A percentile compares a stretch with the other conserved stretches of the same genome.
phyloP scores from a whole-genome alignment of 2,888 invertebrate genomes.

The Pristionchus maxplancki region DNA sequence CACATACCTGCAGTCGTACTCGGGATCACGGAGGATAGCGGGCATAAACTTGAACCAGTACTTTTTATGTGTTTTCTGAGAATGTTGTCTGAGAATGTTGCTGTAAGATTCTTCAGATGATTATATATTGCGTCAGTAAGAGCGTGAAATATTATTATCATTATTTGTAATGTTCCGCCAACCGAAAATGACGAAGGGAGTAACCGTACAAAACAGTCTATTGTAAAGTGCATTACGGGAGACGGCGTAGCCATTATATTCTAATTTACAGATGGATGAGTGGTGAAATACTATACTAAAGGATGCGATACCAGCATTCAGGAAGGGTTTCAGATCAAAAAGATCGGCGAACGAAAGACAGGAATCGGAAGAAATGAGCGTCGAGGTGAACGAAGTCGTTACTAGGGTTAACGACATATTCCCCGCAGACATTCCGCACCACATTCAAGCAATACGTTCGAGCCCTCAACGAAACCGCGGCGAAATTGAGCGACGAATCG shows the following conservation, averaged over 20 bases:
- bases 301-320: neutral
- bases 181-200: too few relatives aligned
- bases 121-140: too few relatives aligned
- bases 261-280: too few relatives aligned
- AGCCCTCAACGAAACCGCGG: neutral
- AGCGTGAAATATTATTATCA: too few relatives aligned
- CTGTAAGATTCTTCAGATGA: too few relatives aligned
- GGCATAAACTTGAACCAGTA: slow-evolving; percentile 4
- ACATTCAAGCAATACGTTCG: neutral
- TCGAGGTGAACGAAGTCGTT: neutral
- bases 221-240: too few relatives aligned
- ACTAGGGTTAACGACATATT: neutral
- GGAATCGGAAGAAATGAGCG: neutral
- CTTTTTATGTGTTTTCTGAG: too few relatives aligned
- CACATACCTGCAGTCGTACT: neutral
- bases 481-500: neutral
- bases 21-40: neutral
- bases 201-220: too few relatives aligned
- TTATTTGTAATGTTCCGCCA: too few relatives aligned
- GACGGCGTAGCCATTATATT: too few relatives aligned
- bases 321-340: neutral
- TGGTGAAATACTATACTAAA: too few relatives aligned
- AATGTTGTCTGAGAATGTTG: too few relatives aligned
- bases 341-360: neutral
- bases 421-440: neutral